Base-by-base conservation (phyloP, 2,888 invertebrate genomes). In the Loripinus fragilis region DNA sequence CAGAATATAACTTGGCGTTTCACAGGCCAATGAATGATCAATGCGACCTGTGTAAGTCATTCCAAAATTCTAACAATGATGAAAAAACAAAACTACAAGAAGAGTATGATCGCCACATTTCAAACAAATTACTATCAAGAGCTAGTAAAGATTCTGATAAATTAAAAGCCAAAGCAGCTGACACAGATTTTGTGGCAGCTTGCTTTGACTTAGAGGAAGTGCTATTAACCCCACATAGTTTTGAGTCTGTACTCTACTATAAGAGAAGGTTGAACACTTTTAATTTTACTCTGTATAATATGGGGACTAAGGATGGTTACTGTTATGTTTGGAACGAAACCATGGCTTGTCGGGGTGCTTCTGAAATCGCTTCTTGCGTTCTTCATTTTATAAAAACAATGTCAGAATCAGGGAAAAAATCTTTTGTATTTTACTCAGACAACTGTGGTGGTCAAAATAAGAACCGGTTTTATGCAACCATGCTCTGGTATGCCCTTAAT, bases 401-500 rank as follows among this genome's bases (percentile, higher is more conserved):
- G 52, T 20, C 45, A 3, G 1, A 71, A 50, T 0, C 76, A 38
- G 78, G 80, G 7, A 71, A 41, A 42, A 78, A 70, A 23, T 45
- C 66, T 28, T 75, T 80, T 50, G 41, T 75, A 1, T 77, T 83
- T 17, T 83, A 69, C 41, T 78, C 78, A 15, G 80, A 80, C 30
- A 83, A 83, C 30, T 80, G 80, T 55, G 23, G 50, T 10, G n/a
- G 67, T 1, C 83, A 80, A 70, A 83, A 83, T 28, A 83, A 80
- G 74, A 83, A 80, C 25, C 75, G 38, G n/a, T 80, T 28, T 52
- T 80, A 71, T 65, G 33, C 65, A 15, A 23, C 76, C 0, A 80
- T 80, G 78, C 28, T 78, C 0, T 83, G 80, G 80, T 78, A 75
- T 76, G 42, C 67, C 2, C 0, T 78, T n/a, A 38, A 67, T 30